A percentile compares a stretch with the other conserved stretches of the same genome.
Evolutionary conservation across 2,797 vertebrate genomes (phyloP).

Genomic region (Tadarida brasiliensis): DNA sequence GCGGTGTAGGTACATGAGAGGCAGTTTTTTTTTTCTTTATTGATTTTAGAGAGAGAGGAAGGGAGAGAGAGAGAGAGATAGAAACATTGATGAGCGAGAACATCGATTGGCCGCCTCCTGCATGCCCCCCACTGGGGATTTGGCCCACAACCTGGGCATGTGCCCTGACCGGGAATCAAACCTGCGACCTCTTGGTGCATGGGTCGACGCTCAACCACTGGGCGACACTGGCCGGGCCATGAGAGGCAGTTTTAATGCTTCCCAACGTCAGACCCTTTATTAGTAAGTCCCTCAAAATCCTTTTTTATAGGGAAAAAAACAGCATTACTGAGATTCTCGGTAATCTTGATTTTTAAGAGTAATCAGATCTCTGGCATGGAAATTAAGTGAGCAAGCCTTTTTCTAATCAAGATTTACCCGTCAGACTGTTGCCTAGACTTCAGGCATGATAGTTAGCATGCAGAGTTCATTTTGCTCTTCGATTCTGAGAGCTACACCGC

Average conservation of each 20-base stretch:
- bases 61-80: too few relatives aligned
- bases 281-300: neutral
- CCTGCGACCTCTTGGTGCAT: too few relatives aligned
- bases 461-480: slow-evolving; percentile 1
- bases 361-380: neutral
- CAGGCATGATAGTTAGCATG: neutral
- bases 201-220: too few relatives aligned
- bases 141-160: too few relatives aligned
- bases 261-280: neutral
- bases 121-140: too few relatives aligned
- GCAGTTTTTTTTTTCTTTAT: too few relatives aligned
- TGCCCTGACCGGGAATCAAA: too few relatives aligned
- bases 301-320: neutral
- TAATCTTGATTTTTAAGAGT: slow-evolving; percentile 43
- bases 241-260: neutral
- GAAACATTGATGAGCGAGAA: too few relatives aligned
- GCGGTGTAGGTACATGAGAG: too few relatives aligned
- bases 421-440: neutral
- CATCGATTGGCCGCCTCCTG: too few relatives aligned
- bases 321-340: neutral
- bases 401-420: neutral
- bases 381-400: neutral
- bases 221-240: too few relatives aligned
- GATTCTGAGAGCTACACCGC: neutral
- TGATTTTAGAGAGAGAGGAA: too few relatives aligned